Evolutionary conservation across 2,888 invertebrate genomes (phyloP).

Genomic region (Glyphotaelius pellucidus): DNA sequence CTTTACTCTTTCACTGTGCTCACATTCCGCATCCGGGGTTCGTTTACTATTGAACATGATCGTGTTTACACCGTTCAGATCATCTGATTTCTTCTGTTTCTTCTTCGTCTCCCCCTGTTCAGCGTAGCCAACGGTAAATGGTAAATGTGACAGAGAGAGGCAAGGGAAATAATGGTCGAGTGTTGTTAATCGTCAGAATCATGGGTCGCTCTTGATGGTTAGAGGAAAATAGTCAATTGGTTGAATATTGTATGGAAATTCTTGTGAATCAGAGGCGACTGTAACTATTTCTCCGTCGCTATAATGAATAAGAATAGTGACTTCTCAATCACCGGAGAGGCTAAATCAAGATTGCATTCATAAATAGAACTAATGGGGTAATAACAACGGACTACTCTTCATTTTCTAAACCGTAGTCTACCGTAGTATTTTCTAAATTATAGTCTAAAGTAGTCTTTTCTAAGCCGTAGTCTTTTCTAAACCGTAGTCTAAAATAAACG

Average conservation of each 20-base stretch:
- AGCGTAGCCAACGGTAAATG: background rate
- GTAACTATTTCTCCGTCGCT: background rate
- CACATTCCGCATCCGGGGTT: conserved; percentile 26
- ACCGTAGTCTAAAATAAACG: background rate
- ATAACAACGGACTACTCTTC: background rate
- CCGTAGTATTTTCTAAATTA: too few relatives aligned
- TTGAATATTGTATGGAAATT: background rate
- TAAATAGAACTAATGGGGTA: background rate
- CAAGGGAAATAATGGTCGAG: background rate
- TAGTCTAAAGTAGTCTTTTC: too few relatives aligned
- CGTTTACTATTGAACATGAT: conserved; percentile 15
- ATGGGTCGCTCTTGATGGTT: background rate
- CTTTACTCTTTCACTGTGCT: background rate
- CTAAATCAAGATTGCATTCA: background rate
- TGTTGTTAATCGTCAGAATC: background rate
- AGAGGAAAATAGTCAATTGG: background rate
- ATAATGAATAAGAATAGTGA: background rate
- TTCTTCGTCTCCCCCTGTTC: background rate
- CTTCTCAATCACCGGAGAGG: too few relatives aligned
- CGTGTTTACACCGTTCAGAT: background rate
- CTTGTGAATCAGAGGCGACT: too few relatives aligned
- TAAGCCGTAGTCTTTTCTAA: background rate
- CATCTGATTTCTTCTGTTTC: background rate
- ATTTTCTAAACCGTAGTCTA: background rate
- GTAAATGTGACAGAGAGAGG: background rate